A percentile compares a stretch with the other conserved stretches of the same genome.
These are phyloP conservation scores for Chelonus insularis DNA, from an alignment of 1,140 invertebrate genomes.

Conservation along the genomic window DNA sequence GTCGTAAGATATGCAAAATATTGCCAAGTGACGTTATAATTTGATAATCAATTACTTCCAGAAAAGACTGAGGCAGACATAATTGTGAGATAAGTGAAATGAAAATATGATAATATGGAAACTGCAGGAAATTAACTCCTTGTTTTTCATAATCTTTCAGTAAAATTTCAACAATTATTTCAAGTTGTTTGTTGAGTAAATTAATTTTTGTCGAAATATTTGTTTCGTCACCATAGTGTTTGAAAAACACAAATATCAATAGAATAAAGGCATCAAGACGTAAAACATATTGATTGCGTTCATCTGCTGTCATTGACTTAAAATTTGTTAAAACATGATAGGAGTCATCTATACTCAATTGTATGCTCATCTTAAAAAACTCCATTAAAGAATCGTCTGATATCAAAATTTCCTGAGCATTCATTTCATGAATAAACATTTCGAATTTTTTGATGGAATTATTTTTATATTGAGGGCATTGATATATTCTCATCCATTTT, in stretches of 20 bases:
- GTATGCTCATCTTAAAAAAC: constrained; percentile 95
- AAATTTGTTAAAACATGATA: constrained; percentile 73
- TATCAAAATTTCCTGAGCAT: constrained; percentile 93
- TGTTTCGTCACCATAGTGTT: constrained; percentile 86
- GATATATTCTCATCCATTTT: constrained; percentile 94
- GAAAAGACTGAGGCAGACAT: constrained; percentile 87
- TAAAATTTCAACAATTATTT: constrained; percentile 92
- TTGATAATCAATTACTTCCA: constrained; percentile 91
- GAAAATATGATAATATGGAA: constrained; percentile 96
- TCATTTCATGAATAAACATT: constrained; percentile 94
- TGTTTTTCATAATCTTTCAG: constrained; percentile 93
- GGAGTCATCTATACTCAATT: constrained; percentile 95
- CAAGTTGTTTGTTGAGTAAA: constrained; percentile 93
- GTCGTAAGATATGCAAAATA: constrained; percentile 86
- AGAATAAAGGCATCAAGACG: constrained; percentile 95
- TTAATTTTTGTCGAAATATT: constrained; percentile 96
- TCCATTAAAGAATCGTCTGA: constrained; percentile 96
- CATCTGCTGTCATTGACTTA: constrained; percentile 65
- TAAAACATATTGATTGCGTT: constrained; percentile 91
- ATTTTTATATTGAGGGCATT: constrained; percentile 74
- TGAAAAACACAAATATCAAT: constrained; percentile 92
- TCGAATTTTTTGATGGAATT: constrained; percentile 95
- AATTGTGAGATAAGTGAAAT: constrained; percentile 97
- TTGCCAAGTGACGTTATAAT: constrained; percentile 89
- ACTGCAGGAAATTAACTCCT: constrained; percentile 88